Evolutionary conservation across 2,113 vertebrate species (phyloP).

Genomic region (Campylorhamphus procurvoides): DNA sequence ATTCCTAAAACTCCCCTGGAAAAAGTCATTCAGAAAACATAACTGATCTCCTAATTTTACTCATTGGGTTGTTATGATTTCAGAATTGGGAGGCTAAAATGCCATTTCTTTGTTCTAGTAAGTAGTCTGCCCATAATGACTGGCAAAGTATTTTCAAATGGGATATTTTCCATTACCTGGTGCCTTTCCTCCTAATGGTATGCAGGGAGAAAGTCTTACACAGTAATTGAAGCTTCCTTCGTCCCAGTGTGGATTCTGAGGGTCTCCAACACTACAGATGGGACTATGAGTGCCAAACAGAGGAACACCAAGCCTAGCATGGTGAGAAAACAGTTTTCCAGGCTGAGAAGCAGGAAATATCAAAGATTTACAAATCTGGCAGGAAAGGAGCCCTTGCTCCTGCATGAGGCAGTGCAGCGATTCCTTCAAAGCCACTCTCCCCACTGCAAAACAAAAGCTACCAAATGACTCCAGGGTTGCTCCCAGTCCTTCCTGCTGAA

Average conservation of each 20-base stretch:
- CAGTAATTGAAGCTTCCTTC: background rate
- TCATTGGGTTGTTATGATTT: background rate
- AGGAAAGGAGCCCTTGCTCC: background rate
- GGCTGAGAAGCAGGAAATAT: background rate
- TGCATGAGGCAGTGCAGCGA: background rate
- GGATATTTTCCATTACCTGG: background rate
- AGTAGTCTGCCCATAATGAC: background rate
- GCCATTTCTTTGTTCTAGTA: background rate
- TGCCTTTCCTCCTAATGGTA: background rate
- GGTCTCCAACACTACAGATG: background rate
- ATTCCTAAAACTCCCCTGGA: background rate
- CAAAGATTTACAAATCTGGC: background rate
- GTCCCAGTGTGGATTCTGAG: background rate
- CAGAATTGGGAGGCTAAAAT: background rate
- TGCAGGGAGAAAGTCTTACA: background rate
- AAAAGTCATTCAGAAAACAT: background rate
- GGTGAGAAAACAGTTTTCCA: background rate
- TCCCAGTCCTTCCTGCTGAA: background rate
- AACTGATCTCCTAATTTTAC: background rate
- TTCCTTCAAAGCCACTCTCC: background rate
- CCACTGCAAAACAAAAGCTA: background rate
- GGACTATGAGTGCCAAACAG: background rate
- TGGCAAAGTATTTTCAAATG: background rate
- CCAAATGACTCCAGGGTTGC: background rate
- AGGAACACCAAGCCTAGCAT: background rate